Evolutionary conservation across 2,888 invertebrate species (phyloP).

Genomic region (Heliconius hortense): DNA sequence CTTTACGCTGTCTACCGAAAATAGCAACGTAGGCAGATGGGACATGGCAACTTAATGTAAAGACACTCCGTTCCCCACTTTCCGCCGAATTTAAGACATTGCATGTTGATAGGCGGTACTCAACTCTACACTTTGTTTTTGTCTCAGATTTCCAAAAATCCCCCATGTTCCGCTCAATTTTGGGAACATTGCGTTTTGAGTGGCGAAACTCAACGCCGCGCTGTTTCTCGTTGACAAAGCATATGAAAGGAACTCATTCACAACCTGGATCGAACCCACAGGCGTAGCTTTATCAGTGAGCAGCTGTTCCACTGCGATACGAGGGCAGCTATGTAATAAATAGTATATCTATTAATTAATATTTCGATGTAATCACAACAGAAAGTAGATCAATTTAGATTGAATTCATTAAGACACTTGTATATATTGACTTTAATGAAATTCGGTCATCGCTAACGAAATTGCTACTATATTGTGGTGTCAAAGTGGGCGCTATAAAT

Average conservation of each 20-base stretch:
- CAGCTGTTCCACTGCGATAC: no score
- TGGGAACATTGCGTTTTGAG: no score
- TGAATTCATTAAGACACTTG: constrained; percentile 39
- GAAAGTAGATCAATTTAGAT: constrained; percentile 35
- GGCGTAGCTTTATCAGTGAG: background rate
- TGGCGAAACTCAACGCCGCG: no score
- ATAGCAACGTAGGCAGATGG: background rate
- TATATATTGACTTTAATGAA: constrained; percentile 38
- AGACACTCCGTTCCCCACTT: background rate
- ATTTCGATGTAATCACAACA: constrained; percentile 9
- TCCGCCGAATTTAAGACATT: background rate
- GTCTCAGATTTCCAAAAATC: no score
- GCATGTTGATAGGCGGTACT: background rate
- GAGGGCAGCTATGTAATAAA: background rate
- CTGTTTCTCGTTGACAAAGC: no score
- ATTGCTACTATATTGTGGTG: constrained; percentile 16
- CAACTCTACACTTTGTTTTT: background rate
- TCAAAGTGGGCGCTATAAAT: constrained; percentile 7
- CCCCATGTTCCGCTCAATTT: no score
- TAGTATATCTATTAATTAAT: background rate
- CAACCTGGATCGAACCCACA: background rate
- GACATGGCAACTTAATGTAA: background rate
- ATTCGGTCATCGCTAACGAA: constrained; percentile 33
- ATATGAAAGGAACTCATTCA: no score
- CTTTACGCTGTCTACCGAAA: background rate